Conservation (phyloP, 2,113 vertebrate genomes). For the Euleptes europaea region DNA sequence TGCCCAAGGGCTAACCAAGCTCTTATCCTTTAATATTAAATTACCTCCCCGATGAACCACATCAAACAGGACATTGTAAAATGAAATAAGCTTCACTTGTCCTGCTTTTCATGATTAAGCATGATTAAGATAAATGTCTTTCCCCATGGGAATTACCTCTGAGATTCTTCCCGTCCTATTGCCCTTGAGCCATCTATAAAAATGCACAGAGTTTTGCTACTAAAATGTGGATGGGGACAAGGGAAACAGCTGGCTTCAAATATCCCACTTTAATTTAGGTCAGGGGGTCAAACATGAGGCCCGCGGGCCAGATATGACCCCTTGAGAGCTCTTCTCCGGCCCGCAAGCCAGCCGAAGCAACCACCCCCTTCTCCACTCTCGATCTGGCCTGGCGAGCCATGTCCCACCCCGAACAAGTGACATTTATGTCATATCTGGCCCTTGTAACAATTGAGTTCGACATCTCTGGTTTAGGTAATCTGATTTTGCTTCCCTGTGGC, state of each 20-base stretch:
- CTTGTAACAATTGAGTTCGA: no score
- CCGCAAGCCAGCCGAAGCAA: no score
- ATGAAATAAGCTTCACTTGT: slow-evolving; percentile 23
- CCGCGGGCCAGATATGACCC: no score
- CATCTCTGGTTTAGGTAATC: neutral
- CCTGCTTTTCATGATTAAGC: slow-evolving; percentile 39
- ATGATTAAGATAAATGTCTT: slow-evolving; percentile 31
- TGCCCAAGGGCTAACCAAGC: slow-evolving; percentile 8
- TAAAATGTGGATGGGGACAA: neutral
- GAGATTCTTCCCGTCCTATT: slow-evolving; percentile 1
- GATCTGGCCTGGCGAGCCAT: no score
- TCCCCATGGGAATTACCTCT: slow-evolving; percentile 15
- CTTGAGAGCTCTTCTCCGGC: no score
- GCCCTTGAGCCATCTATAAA: slow-evolving; percentile 26
- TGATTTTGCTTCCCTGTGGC: neutral
- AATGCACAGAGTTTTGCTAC: slow-evolving; percentile 4
- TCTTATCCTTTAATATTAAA: slow-evolving; percentile 53
- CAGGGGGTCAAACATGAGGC: no score
- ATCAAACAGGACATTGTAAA: neutral
- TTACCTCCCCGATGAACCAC: slow-evolving; percentile 33
- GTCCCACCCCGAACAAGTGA: no score
- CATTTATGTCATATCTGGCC: no score
- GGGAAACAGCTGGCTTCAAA: neutral
- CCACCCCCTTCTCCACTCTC: no score
- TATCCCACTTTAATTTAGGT: neutral